Evolutionary conservation across 2,113 vertebrate genomes (phyloP).

Genomic region (Nansenia antarctica): DNA sequence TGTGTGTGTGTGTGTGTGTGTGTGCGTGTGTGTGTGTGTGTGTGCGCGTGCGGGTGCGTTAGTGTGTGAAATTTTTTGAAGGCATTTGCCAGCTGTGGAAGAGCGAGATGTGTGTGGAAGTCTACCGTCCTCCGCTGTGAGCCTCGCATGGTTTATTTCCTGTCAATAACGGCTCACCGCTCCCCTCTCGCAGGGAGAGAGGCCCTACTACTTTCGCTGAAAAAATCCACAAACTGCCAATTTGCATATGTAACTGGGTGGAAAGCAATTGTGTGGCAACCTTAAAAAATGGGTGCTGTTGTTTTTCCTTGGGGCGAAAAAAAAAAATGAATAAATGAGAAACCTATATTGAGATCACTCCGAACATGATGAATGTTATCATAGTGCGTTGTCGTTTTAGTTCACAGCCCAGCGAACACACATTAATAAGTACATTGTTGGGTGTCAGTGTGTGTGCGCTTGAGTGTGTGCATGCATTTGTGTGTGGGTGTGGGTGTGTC

Average conservation of each 20-base stretch:
- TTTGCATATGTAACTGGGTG: slow-evolving; percentile 65
- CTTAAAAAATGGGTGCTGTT: background rate
- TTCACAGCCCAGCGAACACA: slow-evolving; percentile 13
- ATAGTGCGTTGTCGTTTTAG: background rate
- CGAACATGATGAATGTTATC: background rate
- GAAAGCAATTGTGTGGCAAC: slow-evolving; percentile 43
- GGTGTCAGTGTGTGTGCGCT: too few relatives aligned
- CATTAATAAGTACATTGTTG: too few relatives aligned
- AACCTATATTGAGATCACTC: background rate
- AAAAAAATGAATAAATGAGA: background rate
- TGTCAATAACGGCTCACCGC: slow-evolving; percentile 29
- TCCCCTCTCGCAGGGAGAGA: slow-evolving; percentile 19
- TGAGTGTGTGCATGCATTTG: too few relatives aligned
- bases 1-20: background rate
- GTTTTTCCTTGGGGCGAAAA: background rate
- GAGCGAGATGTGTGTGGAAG: too few relatives aligned
- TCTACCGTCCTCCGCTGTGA: background rate
- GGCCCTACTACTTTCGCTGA: slow-evolving; percentile 27
- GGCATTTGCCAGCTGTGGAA: too few relatives aligned
- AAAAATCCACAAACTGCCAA: slow-evolving; percentile 45
- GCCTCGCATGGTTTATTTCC: slow-evolving; percentile 27
- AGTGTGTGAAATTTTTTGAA: too few relatives aligned
- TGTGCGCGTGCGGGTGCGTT: background rate
- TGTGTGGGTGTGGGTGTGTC: too few relatives aligned
- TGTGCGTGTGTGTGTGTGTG: background rate